These are phyloP conservation scores for Mythimna loreyi DNA, from an alignment of 2,888 invertebrate genomes.

Conservation along the genomic window DNA sequence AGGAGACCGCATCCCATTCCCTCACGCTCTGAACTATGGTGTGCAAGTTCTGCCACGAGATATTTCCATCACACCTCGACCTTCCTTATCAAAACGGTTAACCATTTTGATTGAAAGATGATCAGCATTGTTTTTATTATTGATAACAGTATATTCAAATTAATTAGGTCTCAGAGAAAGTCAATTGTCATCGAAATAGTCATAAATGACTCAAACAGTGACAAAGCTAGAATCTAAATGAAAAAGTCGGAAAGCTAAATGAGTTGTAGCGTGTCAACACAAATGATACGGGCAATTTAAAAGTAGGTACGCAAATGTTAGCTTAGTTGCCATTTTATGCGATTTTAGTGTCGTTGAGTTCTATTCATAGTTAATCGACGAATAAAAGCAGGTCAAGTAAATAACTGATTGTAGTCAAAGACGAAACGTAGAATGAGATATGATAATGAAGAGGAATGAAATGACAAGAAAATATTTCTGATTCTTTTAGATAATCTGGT, in stretches of 20 bases:
- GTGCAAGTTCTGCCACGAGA: too few relatives aligned
- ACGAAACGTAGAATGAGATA: too few relatives aligned
- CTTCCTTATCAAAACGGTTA: too few relatives aligned
- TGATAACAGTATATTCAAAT: too few relatives aligned
- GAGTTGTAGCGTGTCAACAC: conserved; percentile 47
- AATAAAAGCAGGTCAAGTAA: conserved; percentile 1
- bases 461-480: background rate
- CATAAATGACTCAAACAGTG: conserved; percentile 10
- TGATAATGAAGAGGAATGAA: too few relatives aligned
- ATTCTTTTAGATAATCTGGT: background rate
- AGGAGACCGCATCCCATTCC: too few relatives aligned
- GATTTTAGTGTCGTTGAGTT: conserved; percentile 9
- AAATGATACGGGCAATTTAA: conserved; percentile 49
- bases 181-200: background rate
- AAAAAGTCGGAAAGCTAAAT: conserved; percentile 11
- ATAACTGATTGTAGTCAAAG: background rate
- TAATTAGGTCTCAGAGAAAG: background rate
- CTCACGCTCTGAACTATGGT: too few relatives aligned
- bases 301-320: conserved; percentile 15
- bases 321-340: conserved; percentile 24
- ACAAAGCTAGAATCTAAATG: conserved; percentile 7
- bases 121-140: too few relatives aligned
- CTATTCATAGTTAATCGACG: background rate
- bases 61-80: too few relatives aligned
- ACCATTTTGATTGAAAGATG: too few relatives aligned